These are phyloP conservation scores for Cryptocephalus primarius DNA, from an alignment of 2,888 invertebrate species.

Conservation along the genomic window DNA sequence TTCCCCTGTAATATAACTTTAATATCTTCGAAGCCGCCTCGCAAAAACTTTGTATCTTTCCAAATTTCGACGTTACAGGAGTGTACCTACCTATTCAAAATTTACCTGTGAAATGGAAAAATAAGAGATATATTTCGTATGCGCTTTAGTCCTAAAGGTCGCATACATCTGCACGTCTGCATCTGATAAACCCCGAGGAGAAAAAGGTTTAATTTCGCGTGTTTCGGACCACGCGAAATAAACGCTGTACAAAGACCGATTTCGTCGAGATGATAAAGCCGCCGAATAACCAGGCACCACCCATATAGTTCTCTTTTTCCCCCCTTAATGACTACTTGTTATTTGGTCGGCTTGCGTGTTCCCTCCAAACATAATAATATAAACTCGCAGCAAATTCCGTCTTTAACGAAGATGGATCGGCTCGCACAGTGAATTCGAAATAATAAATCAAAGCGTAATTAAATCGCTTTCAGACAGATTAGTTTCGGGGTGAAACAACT, in stretches of 20 bases:
- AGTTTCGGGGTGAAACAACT: no score
- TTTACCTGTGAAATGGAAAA: no score
- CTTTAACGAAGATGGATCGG: conserved; percentile 5
- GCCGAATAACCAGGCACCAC: not conserved
- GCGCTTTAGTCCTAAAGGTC: no score
- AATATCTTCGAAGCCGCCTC: no score
- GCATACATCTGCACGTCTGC: no score
- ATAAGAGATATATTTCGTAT: no score
- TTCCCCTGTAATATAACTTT: no score
- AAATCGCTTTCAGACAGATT: not conserved
- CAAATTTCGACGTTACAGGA: no score
- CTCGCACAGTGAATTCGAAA: conserved; percentile 1
- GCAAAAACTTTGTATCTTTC: no score
- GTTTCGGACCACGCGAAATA: not conserved
- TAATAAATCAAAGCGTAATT: conserved; percentile 3
- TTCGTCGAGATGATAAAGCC: not conserved
- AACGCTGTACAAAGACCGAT: conserved; percentile 1
- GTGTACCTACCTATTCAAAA: no score
- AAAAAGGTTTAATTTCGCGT: not conserved
- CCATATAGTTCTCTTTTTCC: not conserved
- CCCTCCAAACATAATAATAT: conserved; percentile 1
- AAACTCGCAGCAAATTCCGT: not conserved
- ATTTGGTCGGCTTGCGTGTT: conserved; percentile 4
- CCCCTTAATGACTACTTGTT: conserved; percentile 1
- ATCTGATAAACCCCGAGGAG: no score